Evolutionary conservation across 64 coral and sea anemone species (phyloP).

Genomic region (Orbicella faveolata): DNA sequence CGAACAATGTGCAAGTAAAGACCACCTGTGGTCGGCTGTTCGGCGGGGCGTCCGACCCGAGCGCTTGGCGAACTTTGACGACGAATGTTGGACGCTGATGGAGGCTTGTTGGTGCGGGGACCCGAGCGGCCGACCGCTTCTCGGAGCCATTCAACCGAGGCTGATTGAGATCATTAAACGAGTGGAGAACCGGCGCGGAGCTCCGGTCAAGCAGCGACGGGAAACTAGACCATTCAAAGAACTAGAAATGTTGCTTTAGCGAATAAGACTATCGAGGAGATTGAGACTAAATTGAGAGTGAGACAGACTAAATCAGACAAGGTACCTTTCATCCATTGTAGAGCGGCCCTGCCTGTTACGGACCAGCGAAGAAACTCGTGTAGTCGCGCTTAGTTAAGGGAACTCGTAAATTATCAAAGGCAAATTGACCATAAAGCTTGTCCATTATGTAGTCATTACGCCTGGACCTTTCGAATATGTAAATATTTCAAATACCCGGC

Average conservation of each 20-base stretch:
- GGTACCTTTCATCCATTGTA: too few relatives aligned
- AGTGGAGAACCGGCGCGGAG: slow-evolving; percentile 55
- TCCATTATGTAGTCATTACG: too few relatives aligned
- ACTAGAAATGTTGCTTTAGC: slow-evolving; percentile 18
- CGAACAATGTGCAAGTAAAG: slow-evolving; percentile 97
- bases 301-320: too few relatives aligned
- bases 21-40: slow-evolving; percentile 95
- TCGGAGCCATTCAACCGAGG: slow-evolving; percentile 74
- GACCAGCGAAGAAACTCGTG: too few relatives aligned
- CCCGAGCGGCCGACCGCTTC: slow-evolving; percentile 74
- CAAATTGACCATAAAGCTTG: too few relatives aligned
- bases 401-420: too few relatives aligned
- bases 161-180: slow-evolving; percentile 66
- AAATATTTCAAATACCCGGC: too few relatives aligned
- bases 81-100: slow-evolving; percentile 95
- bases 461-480: too few relatives aligned
- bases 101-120: slow-evolving; percentile 91
- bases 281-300: neutral
- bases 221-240: slow-evolving; percentile 39
- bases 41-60: slow-evolving; percentile 85
- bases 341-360: too few relatives aligned
- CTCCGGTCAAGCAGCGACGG: slow-evolving; percentile 31
- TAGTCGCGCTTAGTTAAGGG: too few relatives aligned
- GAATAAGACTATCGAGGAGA: neutral
- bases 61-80: slow-evolving; percentile 84